Evolutionary conservation across 2,888 invertebrate genomes (phyloP), one percentile per base, ranked within the genome.

Genomic region (Apodemia zela): DNA sequence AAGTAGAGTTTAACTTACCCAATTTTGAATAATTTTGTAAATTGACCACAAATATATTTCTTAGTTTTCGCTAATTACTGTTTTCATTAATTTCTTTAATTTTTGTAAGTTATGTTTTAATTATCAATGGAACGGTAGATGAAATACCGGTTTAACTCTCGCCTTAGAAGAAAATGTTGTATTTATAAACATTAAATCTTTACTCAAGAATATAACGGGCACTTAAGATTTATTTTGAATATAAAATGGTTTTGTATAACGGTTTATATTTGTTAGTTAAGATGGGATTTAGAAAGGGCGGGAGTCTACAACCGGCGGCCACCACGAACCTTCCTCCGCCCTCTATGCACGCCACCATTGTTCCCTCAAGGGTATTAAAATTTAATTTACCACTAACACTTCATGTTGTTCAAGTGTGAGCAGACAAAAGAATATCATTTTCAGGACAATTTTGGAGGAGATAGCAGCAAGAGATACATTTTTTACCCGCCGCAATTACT

Each of bases 331-430:
- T 74, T 73, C 81, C 81, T 77, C 87, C 87, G 87, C 89, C 88
- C 82, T 80, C 82, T 76, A 77, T 77, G 77, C 85, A 84, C 84
- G 85, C 79, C 72, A 81, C 85, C 80, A 87, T 88, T 89, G 87
- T 87, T 85, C 74, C 74, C 70, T 65, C 64, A 67, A 67, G 72
- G 62, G 49, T 64, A 65, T 65, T 70, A 17, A 61, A 64, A 65
- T 59, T 67, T 64, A 51, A 51, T 51, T 21, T 51, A 51, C 62
- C 54, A 64, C 60, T 62, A 64, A 47, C 35, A 58, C 35, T n/a
- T 21, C 21, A 21, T 21, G 51, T 51, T 21, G 21, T 51, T 51
- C 11, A 51, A 38, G 7, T 2, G 13, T 13, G 3, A 38, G 38
- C 13, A 7, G 1, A 38, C 38, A 10, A 13, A 38, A 38, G 3